Evolutionary conservation across 2,888 invertebrate genomes (phyloP).

Genomic region (Eupithecia inturbata): DNA sequence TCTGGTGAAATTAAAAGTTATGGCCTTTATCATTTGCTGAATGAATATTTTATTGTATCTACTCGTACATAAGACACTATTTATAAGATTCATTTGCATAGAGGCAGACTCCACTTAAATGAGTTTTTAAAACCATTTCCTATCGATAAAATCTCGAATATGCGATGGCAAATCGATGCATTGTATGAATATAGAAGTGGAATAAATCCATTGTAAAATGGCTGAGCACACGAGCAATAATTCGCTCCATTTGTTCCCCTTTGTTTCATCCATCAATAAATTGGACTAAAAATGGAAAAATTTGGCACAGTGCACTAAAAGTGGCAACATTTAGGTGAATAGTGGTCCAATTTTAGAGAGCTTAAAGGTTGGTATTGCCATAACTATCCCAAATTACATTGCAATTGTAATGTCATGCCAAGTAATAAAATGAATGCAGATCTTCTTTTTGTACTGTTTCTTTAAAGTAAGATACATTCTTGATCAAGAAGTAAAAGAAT

Average conservation of each 20-base stretch:
- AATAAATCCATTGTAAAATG: neutral
- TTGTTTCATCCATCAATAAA: constrained; percentile 40
- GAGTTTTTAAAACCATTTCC: neutral
- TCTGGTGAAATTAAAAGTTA: neutral
- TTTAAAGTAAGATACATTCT: neutral
- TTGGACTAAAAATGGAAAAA: constrained; percentile 32
- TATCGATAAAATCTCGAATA: neutral
- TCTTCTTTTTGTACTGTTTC: neutral
- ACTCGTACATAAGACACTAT: neutral
- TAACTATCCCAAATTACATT: constrained; percentile 1
- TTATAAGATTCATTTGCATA: neutral
- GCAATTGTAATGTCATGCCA: constrained; percentile 3
- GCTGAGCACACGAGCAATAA: constrained; percentile 29
- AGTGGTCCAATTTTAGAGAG: constrained; percentile 5
- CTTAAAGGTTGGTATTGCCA: constrained; percentile 7
- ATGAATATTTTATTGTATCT: neutral
- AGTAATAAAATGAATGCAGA: neutral
- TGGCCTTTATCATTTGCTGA: neutral
- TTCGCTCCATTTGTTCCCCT: constrained; percentile 35
- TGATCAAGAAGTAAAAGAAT: neutral
- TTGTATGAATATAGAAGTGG: constrained; percentile 5
- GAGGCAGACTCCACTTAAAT: neutral
- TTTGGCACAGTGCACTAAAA: constrained; percentile 31
- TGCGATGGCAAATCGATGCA: neutral
- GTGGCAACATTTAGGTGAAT: constrained; percentile 10